phyloP scores from a whole-genome alignment of 2,888 invertebrate genomes.

The Leptinotarsa rubiginosa region DNA sequence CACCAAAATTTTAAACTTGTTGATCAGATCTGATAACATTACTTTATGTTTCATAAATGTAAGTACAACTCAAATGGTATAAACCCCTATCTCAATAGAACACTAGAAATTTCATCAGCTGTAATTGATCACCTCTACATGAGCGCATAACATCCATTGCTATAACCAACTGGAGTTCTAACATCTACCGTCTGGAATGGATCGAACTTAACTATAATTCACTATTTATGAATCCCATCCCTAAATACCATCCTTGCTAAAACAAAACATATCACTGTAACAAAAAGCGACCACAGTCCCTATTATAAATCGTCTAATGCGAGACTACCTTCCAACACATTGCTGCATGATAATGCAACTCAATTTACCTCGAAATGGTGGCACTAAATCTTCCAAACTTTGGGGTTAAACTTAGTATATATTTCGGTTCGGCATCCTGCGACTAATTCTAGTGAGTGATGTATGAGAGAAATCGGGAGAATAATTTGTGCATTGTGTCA shows the following conservation, averaged over 20 bases:
- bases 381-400: neutral
- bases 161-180: too few relatives aligned
- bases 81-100: too few relatives aligned
- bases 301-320: neutral
- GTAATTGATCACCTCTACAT: too few relatives aligned
- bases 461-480: neutral
- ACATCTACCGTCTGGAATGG: too few relatives aligned
- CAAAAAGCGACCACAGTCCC: neutral
- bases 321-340: neutral
- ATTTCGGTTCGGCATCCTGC: neutral
- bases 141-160: too few relatives aligned
- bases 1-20: conserved; percentile 83
- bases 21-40: conserved; percentile 72
- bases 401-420: neutral
- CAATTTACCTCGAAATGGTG: neutral
- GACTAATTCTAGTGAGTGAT: neutral
- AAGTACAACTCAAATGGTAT: neutral
- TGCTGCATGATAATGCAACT: neutral
- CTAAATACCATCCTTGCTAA: too few relatives aligned
- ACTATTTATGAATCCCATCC: too few relatives aligned
- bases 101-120: too few relatives aligned
- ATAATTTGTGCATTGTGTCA: neutral
- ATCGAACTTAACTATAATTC: too few relatives aligned
- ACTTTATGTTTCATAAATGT: neutral
- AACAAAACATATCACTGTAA: too few relatives aligned